Percentiles rank a stretch among this genome's conserved stretches.
These are phyloP conservation scores for Calosoma granatense DNA, from an alignment of 1,140 invertebrate genomes.

Conservation along the genomic window DNA sequence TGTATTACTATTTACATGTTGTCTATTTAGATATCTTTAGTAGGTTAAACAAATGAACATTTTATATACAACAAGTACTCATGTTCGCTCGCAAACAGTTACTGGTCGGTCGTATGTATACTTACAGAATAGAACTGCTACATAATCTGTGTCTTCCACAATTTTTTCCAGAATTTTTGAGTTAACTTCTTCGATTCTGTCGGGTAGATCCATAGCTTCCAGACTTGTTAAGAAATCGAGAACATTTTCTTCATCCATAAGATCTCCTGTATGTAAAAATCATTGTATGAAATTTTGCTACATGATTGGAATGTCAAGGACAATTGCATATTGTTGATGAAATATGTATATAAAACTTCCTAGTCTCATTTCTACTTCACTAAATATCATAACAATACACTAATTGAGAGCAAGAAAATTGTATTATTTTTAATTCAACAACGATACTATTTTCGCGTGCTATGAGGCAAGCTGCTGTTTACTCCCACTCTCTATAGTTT, in stretches of 20 bases:
- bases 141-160: slow-evolving; percentile 83
- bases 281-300: slow-evolving; percentile 12
- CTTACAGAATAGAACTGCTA: slow-evolving; percentile 93
- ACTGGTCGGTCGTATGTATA: slow-evolving; percentile 34
- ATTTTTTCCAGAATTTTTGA: slow-evolving; percentile 83
- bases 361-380: too few relatives aligned
- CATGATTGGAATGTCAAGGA: too few relatives aligned
- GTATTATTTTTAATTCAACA: slow-evolving; percentile 7
- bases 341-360: too few relatives aligned
- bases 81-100: too few relatives aligned
- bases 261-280: slow-evolving; percentile 61
- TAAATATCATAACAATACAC: too few relatives aligned
- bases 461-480: not conserved
- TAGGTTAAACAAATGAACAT: not conserved
- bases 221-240: slow-evolving; percentile 87
- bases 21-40: not conserved
- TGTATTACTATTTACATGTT: slow-evolving; percentile 6
- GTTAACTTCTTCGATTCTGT: slow-evolving; percentile 92
- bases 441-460: not conserved
- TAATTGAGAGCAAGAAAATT: not conserved
- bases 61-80: slow-evolving; percentile 3
- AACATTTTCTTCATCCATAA: slow-evolving; percentile 89
- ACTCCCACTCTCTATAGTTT: slow-evolving; percentile 1
- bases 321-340: too few relatives aligned
- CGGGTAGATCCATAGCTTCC: slow-evolving; percentile 90